A percentile compares a stretch with the other conserved stretches of the same genome.
Conservation (phyloP, 2,888 invertebrate genomes). For the Dryadula phaetusa region DNA sequence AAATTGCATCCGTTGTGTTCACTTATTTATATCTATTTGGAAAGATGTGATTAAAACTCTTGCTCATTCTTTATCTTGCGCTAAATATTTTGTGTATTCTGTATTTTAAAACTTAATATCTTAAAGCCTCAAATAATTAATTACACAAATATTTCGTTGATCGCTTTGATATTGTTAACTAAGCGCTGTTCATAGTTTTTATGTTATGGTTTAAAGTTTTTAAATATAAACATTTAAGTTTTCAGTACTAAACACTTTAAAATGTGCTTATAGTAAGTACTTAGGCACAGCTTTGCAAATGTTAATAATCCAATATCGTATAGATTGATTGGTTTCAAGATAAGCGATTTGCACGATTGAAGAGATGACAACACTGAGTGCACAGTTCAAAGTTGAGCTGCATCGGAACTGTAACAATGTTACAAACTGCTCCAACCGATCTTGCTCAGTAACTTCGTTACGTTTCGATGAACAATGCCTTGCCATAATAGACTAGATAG, state of each 20-base stretch:
- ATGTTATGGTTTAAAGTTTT: no score
- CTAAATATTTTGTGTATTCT: no score
- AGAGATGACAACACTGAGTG: slow-evolving; percentile 26
- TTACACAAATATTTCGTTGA: no score
- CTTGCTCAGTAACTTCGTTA: slow-evolving; percentile 37
- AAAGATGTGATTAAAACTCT: background rate
- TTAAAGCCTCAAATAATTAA: no score
- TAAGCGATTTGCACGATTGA: slow-evolving; percentile 16
- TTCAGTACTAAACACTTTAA: no score
- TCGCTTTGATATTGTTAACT: no score
- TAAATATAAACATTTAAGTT: no score
- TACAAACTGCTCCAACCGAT: slow-evolving; percentile 29
- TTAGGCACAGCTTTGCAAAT: background rate
- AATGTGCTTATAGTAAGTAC: background rate
- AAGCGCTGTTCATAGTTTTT: no score
- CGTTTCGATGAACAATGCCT: slow-evolving; percentile 26
- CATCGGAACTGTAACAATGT: slow-evolving; percentile 32
- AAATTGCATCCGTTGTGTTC: slow-evolving; percentile 15
- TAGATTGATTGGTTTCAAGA: slow-evolving; percentile 6
- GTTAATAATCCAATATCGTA: background rate
- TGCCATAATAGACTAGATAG: slow-evolving; percentile 17
- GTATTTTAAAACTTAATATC: no score
- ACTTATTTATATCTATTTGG: slow-evolving; percentile 14
- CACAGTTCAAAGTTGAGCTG: slow-evolving; percentile 31
- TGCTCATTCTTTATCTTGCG: background rate